These are phyloP conservation scores for Atractosteus spatula DNA, from an alignment of 2,113 vertebrate species.

Conservation along the genomic window DNA sequence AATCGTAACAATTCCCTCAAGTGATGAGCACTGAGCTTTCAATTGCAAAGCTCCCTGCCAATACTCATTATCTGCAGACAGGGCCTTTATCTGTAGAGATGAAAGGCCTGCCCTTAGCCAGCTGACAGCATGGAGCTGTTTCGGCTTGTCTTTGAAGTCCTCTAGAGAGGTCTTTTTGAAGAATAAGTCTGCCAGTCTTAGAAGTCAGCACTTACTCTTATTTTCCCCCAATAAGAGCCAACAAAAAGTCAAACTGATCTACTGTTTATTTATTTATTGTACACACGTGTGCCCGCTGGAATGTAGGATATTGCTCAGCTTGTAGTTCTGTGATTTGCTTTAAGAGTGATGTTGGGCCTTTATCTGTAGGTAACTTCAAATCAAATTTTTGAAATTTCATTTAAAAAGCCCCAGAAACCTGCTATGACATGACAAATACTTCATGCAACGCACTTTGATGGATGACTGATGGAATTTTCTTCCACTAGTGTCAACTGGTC, in stretches of 20 bases:
- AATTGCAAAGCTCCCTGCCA: conserved; percentile 47
- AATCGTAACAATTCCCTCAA: conserved; percentile 6
- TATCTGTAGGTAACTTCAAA: background rate
- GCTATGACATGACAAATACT: too few relatives aligned
- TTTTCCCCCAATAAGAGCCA: background rate
- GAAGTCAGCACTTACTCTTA: conserved; percentile 10
- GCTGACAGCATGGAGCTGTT: conserved; percentile 41
- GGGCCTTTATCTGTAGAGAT: conserved; percentile 46
- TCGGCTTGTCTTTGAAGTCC: conserved; percentile 55
- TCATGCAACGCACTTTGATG: too few relatives aligned
- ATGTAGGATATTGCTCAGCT: background rate
- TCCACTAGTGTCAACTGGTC: too few relatives aligned
- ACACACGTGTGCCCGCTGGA: background rate
- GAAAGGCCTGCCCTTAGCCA: conserved; percentile 57
- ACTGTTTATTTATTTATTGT: background rate
- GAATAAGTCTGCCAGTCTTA: conserved; percentile 6
- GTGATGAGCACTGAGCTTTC: conserved; percentile 18
- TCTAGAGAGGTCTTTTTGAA: conserved; percentile 29
- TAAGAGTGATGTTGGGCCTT: background rate
- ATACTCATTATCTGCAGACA: conserved; percentile 51
- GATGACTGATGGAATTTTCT: too few relatives aligned
- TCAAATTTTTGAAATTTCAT: too few relatives aligned
- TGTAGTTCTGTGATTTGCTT: background rate
- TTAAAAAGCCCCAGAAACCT: too few relatives aligned
- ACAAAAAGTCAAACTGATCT: conserved; percentile 6